These are phyloP conservation scores for Rousettus madagascariensis DNA, from an alignment of 2,797 vertebrate genomes.

Conservation along the genomic window DNA sequence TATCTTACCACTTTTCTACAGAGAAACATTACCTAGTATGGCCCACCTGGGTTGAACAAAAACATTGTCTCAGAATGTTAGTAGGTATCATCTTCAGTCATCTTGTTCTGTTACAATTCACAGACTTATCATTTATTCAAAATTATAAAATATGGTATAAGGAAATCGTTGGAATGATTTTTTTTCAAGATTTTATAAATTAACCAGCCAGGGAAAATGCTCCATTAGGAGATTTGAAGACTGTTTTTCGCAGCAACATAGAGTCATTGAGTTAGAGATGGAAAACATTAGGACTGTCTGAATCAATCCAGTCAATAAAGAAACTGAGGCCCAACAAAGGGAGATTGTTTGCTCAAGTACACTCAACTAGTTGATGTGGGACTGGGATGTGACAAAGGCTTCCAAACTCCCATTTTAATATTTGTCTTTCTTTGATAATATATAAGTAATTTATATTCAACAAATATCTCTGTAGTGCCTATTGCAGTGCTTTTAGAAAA, in stretches of 20 bases:
- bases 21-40: neutral
- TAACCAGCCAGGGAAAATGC: neutral
- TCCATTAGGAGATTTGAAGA: neutral
- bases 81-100: neutral
- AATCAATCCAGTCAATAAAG: neutral
- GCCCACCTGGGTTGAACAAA: neutral
- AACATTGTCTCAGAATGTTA: neutral
- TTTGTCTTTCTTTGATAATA: neutral
- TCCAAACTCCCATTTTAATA: neutral
- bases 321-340: neutral
- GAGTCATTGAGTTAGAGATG: neutral
- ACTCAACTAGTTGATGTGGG: neutral
- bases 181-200: neutral
- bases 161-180: neutral
- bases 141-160: conserved; percentile 26
- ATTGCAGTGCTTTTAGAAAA: neutral
- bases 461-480: neutral
- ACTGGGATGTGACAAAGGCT: neutral
- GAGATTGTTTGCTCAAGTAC: neutral
- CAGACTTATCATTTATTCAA: neutral
- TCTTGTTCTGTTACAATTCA: neutral
- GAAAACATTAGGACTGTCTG: neutral
- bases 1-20: neutral
- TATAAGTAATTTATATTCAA: neutral
- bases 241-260: neutral